phyloP scores from a whole-genome alignment of 2,888 invertebrate genomes.

The Hofmannophila pseudospretella region DNA sequence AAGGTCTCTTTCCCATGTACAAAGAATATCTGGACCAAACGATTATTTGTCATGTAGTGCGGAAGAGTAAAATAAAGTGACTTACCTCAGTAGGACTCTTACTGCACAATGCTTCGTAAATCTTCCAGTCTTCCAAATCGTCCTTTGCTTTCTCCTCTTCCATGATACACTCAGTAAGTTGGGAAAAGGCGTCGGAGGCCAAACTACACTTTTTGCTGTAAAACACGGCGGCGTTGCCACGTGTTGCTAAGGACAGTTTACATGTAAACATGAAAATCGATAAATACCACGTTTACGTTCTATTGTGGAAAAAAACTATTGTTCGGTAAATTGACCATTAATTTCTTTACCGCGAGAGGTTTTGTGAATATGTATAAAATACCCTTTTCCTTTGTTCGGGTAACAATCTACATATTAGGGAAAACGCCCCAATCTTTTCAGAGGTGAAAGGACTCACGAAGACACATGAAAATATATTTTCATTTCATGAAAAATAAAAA shows the following conservation, averaged over 20 bases:
- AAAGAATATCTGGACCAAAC: too few relatives aligned
- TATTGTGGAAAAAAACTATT: neutral
- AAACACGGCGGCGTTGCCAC: conserved; percentile 1
- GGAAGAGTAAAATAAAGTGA: too few relatives aligned
- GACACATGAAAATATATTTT: too few relatives aligned
- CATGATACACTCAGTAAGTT: conserved; percentile 28
- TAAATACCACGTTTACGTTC: conserved; percentile 23
- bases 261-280: conserved; percentile 46
- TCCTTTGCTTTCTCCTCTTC: conserved; percentile 62
- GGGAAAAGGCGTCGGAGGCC: too few relatives aligned
- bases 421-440: too few relatives aligned
- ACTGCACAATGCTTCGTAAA: conserved; percentile 83
- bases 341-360: neutral
- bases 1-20: too few relatives aligned
- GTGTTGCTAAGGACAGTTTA: conserved; percentile 41
- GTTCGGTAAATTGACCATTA: neutral
- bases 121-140: conserved; percentile 83
- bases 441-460: too few relatives aligned
- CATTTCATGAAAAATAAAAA: too few relatives aligned
- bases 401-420: too few relatives aligned
- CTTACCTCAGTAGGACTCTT: conserved; percentile 76
- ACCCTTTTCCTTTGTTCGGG: too few relatives aligned
- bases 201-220: neutral
- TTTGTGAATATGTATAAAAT: too few relatives aligned
- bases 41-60: too few relatives aligned